Base-by-base conservation (phyloP, 2,888 invertebrate species). In the Galerucella nymphaeae region DNA sequence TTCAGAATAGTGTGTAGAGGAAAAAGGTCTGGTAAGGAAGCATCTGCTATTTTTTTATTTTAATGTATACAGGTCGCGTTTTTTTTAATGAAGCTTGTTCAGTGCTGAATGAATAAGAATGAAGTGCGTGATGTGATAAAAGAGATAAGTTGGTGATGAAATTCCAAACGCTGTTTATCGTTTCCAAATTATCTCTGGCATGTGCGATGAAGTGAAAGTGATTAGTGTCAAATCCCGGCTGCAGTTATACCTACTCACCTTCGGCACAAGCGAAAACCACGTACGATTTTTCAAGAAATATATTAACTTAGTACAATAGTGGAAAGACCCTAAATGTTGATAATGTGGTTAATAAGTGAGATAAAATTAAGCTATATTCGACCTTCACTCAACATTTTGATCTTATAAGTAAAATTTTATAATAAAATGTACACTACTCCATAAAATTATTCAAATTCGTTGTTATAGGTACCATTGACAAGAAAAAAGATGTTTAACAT, bases 1-100 rank as follows among this genome's bases (percentile, higher is more conserved):
- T 81, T 77, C 75, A 79, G 80, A 82, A 79, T 81, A 81, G 80
- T 82, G 82, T 82, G 81, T 81, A 80, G 80, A 80, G 80, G 80
- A 72, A 42, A 72, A 55, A 71, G 68, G 72, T 68, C 66, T 30
- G 63, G 58, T 45, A 70, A 65, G 70, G 62, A 62, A 59, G 53
- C 69, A 23, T 23, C 53, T 58, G 50, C 53, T 58, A 41, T 16
- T 48, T 48, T 48, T 48, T n/a, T 18, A 8, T 5, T 53, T 70
- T 45, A 23, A 18, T n/a, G 53, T n/a, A 66, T 66, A 30, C 53
- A 50, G 3, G 1, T 66, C 64, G 73, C 57, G 70, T 59, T 41
- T 50, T n/a, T 58, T 63, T 59, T 57, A 57, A 42, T 50, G 45
- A 72, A 75, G 74, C 66, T 45, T 63, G 18, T 65, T 59, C 41